Evolutionary conservation across 1,140 invertebrate species (phyloP), one percentile per base, ranked within the genome.

Genomic region (fruit fly (Drosophila melanogaster)): DNA sequence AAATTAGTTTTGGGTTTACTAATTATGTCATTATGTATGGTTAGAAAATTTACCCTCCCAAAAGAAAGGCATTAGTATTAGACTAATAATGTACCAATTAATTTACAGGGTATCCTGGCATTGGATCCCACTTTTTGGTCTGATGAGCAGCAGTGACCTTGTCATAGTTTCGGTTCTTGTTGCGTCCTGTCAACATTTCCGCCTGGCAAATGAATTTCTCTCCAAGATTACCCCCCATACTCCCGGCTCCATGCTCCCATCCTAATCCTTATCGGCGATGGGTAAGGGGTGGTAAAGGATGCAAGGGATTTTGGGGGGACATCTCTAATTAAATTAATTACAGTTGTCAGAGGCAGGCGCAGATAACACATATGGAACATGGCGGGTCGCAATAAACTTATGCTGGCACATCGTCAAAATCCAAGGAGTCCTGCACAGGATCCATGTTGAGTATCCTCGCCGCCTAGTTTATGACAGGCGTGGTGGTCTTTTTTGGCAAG

Each of bases 311-410:
- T 14, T 3, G 4, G 30, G 46, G 46, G 30, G 53, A 37, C 35
- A 26, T 60, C 46, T 81, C 69, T 87, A 87, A 86, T 87, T 87
- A 87, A 86, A 86, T 86, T 86, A 86, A 86, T 86, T 86, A 86
- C 78, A 76, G 61, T 87, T 79, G 83, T 86, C 83, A 69, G 60
- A 78, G 41, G 38, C 73, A 61, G 79, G 57, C 67, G 33, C 64
- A 64, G 65, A 87, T 87, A 80, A 70, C 66, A 85, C 72, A 85
- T 66, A 77, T 73, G 61, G 59, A 75, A 81, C 51, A 77, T 59
- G 55, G 47, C 54, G 58, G 43, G 51, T 51, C 60, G 81, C 81
- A 79, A 87, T 87, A 86, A 86, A 87, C 81, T 79, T 77, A 78
- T 85, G 81, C 73, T 74, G 77, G 64, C 81, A 81, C 66, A 74